Base-by-base conservation (phyloP, 37 sponge, comb jelly and placozoan species). In the Cliona cf. orientalis region DNA sequence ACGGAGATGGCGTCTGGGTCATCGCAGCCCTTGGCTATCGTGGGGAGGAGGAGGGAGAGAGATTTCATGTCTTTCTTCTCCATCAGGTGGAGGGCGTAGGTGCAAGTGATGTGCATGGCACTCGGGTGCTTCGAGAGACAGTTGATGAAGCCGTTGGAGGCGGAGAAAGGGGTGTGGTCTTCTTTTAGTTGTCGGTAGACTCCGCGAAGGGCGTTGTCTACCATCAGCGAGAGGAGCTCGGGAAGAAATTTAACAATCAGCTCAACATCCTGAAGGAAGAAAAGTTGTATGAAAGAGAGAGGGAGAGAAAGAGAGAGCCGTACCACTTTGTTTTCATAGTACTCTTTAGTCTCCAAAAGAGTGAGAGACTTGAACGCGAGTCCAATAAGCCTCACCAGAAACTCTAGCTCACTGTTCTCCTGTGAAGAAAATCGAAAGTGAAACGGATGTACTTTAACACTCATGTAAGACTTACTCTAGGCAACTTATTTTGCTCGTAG, bases 361-460 rank as follows among this genome's bases (percentile, higher is more conserved):
- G 70, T 70, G 42, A 71, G 75, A 19, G 97, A 81, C 26, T 91
- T 87, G 12, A 88, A 66, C 0, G 90, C 95, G 9, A 96, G 67
- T 34, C 81, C 76, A 28, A 96, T 63, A 66, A 96, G 90, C 29
- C 96, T 69, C 49, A 96, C 69, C 25, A 94, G 64, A 66, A 70
- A 84, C 58, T 84, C 89, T 32, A 96, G 41, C 39, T 90, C 85
- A 63, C 42, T 66, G 74, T 83, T 93, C 72, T 95, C 94, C 94
- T 94, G 58, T 4, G 41, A 5, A 66, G 39, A 78, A 6, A 70
- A 46, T 28, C 14, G 33, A 56, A 29, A 37, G 41, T 7, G 41
- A 3, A 68, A 7, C 3, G 38, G 40, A 14, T 7, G 7, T 6
- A 68, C 42, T 68, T 9, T 41, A 33, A 38, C 12, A 43, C 31